A percentile compares a stretch with the other conserved stretches of the same genome.
Evolutionary conservation across 1,140 invertebrate species (phyloP).

Genomic region (Vollenhovia emeryi): DNA sequence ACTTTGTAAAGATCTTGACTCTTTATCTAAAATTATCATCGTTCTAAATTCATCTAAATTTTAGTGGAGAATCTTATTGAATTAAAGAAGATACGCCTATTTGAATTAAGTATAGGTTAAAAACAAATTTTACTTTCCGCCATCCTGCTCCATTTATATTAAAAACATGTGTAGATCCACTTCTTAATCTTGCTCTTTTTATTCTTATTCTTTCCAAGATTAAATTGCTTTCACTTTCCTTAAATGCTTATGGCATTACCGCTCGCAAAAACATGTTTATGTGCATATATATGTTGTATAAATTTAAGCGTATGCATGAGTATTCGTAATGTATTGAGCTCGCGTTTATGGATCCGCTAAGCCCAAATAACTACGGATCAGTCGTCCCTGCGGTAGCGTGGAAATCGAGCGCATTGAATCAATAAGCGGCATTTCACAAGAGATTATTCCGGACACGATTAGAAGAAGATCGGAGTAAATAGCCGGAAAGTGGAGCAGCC

Average conservation of each 20-base stretch:
- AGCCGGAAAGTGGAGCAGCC: constrained; percentile 51
- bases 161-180: not conserved
- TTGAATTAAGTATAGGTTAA: not conserved
- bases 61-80: too few species aligned
- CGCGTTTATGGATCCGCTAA: not conserved
- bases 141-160: not conserved
- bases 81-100: too few species aligned
- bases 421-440: not conserved
- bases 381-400: not conserved
- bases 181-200: not conserved
- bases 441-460: constrained; percentile 29
- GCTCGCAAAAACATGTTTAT: not conserved
- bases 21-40: not conserved
- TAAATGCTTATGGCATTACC: not conserved
- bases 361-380: not conserved
- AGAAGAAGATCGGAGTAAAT: constrained; percentile 35
- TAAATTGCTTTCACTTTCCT: not conserved
- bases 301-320: constrained; percentile 8
- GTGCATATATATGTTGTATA: too few species aligned
- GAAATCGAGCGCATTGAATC: constrained; percentile 16
- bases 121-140: not conserved
- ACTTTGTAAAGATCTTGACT: not conserved
- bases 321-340: not conserved
- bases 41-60: not conserved
- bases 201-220: not conserved